Percentiles rank a stretch among this genome's conserved stretches.
These are phyloP conservation scores for Damaliscus lunatus DNA, from an alignment of 2,113 vertebrate species.

Conservation along the genomic window DNA sequence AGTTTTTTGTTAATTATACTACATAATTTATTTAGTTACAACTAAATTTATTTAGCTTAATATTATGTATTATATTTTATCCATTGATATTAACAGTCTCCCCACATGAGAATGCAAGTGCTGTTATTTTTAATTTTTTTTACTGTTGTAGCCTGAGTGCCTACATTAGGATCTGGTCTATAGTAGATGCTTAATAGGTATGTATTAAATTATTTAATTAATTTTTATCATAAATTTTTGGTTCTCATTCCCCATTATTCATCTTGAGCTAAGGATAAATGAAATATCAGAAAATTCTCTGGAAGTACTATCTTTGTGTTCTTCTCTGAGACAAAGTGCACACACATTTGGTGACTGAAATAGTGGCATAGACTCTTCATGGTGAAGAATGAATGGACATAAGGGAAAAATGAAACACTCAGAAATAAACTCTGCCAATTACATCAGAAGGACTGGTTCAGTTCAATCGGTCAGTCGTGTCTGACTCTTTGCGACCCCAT, in stretches of 20 bases:
- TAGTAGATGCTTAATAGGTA: not conserved
- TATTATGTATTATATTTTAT: not conserved
- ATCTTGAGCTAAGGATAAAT: not conserved
- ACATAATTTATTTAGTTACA: not conserved
- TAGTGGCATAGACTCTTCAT: not conserved
- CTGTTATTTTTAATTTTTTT: not conserved
- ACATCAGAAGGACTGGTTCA: not conserved
- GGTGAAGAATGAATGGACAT: not conserved
- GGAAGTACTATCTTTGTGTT: not conserved
- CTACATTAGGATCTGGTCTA: not conserved
- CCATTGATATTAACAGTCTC: not conserved
- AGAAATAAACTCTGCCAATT: not conserved
- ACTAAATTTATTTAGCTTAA: not conserved
- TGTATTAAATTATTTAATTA: not conserved
- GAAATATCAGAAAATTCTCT: not conserved
- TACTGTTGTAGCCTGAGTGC: not conserved
- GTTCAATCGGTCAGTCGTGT: accelerated
- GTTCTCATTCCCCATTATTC: not conserved
- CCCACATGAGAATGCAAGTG: not conserved
- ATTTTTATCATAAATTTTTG: not conserved
- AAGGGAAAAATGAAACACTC: not conserved
- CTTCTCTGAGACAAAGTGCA: not conserved
- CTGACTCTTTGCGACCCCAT: not conserved
- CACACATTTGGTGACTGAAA: not conserved
- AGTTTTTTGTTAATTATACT: not conserved